Percentiles rank a stretch among this genome's conserved stretches.
phyloP scores from a whole-genome alignment of 1,140 invertebrate species.

The Sesamia nonagrioides region DNA sequence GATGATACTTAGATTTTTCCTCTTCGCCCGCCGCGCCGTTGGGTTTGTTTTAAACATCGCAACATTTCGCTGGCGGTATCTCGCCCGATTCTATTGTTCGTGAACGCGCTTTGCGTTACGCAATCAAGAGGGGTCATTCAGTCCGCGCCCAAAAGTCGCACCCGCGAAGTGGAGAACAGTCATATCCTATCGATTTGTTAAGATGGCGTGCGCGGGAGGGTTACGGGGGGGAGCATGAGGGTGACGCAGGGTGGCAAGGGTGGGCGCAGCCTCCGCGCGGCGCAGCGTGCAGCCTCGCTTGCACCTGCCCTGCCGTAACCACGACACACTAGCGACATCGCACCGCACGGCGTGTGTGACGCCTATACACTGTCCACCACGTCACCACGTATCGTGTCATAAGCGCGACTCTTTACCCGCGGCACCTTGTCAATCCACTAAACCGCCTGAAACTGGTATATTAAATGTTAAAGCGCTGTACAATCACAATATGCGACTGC shows the following conservation, averaged over 20 bases:
- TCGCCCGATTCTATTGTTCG: slow-evolving; percentile 51
- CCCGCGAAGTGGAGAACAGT: slow-evolving; percentile 87
- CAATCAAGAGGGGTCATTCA: slow-evolving; percentile 79
- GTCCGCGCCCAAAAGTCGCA: slow-evolving; percentile 83
- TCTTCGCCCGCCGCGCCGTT: not conserved
- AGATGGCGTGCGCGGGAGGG: slow-evolving; percentile 88
- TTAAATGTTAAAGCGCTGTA: not conserved
- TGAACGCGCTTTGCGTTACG: slow-evolving; percentile 63
- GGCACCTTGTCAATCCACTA: not conserved
- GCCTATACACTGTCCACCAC: slow-evolving; percentile 32
- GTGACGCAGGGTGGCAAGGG: slow-evolving; percentile 64
- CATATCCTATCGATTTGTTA: slow-evolving; percentile 89
- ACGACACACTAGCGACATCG: slow-evolving; percentile 79
- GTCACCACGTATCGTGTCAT: slow-evolving; percentile 1
- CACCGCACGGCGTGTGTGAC: slow-evolving; percentile 54
- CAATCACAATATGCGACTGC: not conserved
- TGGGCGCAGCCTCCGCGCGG: slow-evolving; percentile 72
- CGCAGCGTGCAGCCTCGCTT: slow-evolving; percentile 78
- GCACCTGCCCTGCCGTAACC: slow-evolving; percentile 77
- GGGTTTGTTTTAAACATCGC: slow-evolving; percentile 25
- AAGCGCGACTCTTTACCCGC: not conserved
- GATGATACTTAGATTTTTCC: slow-evolving; percentile 25
- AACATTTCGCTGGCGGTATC: slow-evolving; percentile 21
- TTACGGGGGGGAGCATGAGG: slow-evolving; percentile 73
- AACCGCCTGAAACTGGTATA: slow-evolving; percentile 8